These are phyloP conservation scores for Danionella cerebrum DNA, from an alignment of 2,113 vertebrate genomes.

Conservation along the genomic window DNA sequence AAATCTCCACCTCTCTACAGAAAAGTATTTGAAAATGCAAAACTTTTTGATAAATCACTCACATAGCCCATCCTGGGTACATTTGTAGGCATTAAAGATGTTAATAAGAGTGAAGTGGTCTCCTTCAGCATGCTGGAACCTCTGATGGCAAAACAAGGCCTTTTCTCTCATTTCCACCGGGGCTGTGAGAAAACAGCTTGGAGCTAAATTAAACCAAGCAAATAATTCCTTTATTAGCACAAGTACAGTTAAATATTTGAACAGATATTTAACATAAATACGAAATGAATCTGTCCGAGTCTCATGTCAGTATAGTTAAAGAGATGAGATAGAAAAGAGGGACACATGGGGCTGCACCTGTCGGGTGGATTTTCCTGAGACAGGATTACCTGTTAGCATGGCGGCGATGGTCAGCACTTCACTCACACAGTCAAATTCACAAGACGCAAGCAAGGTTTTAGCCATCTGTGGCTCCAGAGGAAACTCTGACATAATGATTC, in stretches of 20 bases:
- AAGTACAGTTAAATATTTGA: not conserved
- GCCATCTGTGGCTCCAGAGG: conserved; percentile 82
- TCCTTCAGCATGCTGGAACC: conserved; percentile 78
- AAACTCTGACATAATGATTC: conserved; percentile 90
- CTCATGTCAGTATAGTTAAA: no score
- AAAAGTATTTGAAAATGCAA: no score
- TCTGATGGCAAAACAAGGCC: conserved; percentile 60
- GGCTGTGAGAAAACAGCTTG: conserved; percentile 68
- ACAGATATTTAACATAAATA: no score
- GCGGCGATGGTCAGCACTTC: conserved; percentile 83
- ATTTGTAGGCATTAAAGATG: conserved; percentile 76
- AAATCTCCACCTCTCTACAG: not conserved
- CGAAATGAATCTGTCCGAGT: no score
- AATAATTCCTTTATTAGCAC: not conserved
- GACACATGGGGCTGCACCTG: not conserved
- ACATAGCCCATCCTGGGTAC: conserved; percentile 56
- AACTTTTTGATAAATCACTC: conserved; percentile 32
- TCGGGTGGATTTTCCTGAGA: not conserved
- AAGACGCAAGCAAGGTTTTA: conserved; percentile 79
- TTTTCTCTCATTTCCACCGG: conserved; percentile 61
- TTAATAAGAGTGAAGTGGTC: conserved; percentile 86
- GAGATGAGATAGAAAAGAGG: not conserved
- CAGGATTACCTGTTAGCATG: conserved; percentile 78
- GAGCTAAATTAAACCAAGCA: conserved; percentile 64
- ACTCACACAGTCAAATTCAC: conserved; percentile 84